Conservation (phyloP, 2,888 invertebrate species). For the Lasioglossum malachurum region DNA sequence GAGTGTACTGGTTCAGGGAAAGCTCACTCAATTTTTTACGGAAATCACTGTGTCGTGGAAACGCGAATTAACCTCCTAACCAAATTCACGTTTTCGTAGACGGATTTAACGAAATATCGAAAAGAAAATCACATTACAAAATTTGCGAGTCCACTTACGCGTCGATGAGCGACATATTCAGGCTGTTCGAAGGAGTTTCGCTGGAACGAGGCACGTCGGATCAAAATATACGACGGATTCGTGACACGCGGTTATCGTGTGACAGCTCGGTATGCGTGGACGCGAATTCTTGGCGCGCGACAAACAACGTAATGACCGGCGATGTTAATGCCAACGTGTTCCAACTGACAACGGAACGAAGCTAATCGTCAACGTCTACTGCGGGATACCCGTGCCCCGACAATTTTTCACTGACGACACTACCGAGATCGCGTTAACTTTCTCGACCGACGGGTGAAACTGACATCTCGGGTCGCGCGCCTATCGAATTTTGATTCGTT, state of each 20-base stretch:
- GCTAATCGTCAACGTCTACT: conserved; percentile 53
- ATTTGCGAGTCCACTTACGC: background rate
- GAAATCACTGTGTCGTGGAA: conserved; percentile 19
- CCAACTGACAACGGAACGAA: conserved; percentile 53
- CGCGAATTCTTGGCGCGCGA: conserved; percentile 65
- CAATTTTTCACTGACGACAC: conserved; percentile 33
- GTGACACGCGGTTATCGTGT: conserved; percentile 55
- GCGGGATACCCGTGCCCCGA: conserved; percentile 26
- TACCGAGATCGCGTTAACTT: conserved; percentile 20
- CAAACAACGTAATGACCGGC: conserved; percentile 63
- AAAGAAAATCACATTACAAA: background rate
- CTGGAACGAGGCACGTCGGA: background rate
- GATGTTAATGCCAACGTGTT: conserved; percentile 61
- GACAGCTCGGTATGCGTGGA: conserved; percentile 52
- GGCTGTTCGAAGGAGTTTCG: background rate
- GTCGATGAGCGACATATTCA: background rate
- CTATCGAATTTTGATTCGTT: conserved; percentile 53
- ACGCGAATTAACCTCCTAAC: background rate
- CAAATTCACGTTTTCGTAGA: background rate
- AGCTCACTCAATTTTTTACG: background rate
- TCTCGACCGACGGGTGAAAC: conserved; percentile 29
- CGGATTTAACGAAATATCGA: background rate
- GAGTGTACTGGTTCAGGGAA: background rate
- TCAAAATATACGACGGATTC: conserved; percentile 50
- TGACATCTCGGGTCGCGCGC: conserved; percentile 50